These are phyloP conservation scores for Amphibalanus amphitrite DNA, from an alignment of 1,140 invertebrate species.

Conservation along the genomic window DNA sequence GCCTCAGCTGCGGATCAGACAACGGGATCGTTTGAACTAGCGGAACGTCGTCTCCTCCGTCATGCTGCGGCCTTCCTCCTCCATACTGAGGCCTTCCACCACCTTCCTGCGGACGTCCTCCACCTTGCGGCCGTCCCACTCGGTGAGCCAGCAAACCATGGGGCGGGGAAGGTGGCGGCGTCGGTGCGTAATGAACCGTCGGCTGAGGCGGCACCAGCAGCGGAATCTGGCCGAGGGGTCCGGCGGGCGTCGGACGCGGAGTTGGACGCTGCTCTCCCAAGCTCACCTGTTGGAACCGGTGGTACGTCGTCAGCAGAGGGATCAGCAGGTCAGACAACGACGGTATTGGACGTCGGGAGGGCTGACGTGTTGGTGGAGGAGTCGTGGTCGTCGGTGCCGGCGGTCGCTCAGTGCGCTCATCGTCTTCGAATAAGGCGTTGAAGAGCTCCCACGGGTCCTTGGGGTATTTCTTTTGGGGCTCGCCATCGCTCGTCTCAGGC, in stretches of 20 bases:
- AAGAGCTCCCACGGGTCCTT: background rate
- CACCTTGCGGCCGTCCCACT: too few species aligned
- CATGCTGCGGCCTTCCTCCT: background rate
- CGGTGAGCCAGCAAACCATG: background rate
- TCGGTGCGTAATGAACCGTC: background rate
- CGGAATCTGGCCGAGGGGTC: background rate
- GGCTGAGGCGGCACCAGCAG: background rate
- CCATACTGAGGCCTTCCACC: too few species aligned
- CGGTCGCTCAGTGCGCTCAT: background rate
- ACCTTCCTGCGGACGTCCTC: too few species aligned
- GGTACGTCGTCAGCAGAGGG: background rate
- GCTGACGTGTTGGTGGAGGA: background rate
- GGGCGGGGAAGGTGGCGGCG: slow-evolving; percentile 8
- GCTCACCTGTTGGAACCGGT: background rate
- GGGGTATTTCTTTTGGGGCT: background rate
- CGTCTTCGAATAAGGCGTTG: background rate
- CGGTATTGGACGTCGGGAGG: background rate
- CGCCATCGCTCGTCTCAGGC: background rate
- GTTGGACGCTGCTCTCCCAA: background rate
- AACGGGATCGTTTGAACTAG: background rate
- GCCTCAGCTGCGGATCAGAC: background rate
- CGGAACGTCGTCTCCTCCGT: too few species aligned
- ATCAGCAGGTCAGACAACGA: background rate
- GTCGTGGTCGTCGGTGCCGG: background rate
- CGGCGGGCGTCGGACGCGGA: background rate